A percentile compares a stretch with the other conserved stretches of the same genome.
Evolutionary conservation across 2,888 invertebrate species (phyloP).

Genomic region (Philereme transversata): DNA sequence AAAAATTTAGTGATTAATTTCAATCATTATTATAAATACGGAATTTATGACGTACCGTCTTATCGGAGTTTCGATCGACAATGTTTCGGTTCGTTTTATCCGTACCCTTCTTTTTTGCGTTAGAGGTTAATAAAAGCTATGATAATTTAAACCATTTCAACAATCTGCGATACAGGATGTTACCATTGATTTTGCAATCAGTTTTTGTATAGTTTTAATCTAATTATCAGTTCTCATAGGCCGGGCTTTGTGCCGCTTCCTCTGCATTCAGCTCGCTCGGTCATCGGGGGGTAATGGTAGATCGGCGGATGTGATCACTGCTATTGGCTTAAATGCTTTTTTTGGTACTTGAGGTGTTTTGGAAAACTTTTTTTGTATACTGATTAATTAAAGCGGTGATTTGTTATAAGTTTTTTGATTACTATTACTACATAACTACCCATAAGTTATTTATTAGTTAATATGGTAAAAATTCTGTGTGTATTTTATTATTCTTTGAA

Average conservation of each 20-base stretch:
- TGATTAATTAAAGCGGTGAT: not conserved
- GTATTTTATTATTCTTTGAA: too few species aligned
- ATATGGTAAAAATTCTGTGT: too few species aligned
- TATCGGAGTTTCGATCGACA: too few species aligned
- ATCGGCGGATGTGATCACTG: slow-evolving; percentile 26
- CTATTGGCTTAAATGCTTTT: slow-evolving; percentile 26
- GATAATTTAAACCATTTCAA: not conserved
- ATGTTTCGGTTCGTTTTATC: too few species aligned
- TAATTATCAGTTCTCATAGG: slow-evolving; percentile 82
- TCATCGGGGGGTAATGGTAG: slow-evolving; percentile 34
- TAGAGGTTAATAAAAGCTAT: not conserved
- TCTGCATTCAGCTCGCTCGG: slow-evolving; percentile 57
- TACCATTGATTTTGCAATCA: slow-evolving; percentile 39
- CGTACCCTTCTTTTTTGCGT: too few species aligned
- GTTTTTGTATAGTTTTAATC: slow-evolving; percentile 59
- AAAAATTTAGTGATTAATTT: too few species aligned
- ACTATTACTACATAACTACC: too few species aligned
- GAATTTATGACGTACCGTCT: too few species aligned
- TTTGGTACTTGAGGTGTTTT: slow-evolving; percentile 19
- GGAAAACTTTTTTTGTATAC: slow-evolving; percentile 5
- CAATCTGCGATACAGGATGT: slow-evolving; percentile 36
- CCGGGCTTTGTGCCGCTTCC: slow-evolving; percentile 59
- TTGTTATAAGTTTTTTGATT: not conserved
- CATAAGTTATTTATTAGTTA: too few species aligned
- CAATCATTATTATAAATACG: too few species aligned